phyloP scores from a whole-genome alignment of 1,140 invertebrate genomes.

The Medauroidea extradentata region DNA sequence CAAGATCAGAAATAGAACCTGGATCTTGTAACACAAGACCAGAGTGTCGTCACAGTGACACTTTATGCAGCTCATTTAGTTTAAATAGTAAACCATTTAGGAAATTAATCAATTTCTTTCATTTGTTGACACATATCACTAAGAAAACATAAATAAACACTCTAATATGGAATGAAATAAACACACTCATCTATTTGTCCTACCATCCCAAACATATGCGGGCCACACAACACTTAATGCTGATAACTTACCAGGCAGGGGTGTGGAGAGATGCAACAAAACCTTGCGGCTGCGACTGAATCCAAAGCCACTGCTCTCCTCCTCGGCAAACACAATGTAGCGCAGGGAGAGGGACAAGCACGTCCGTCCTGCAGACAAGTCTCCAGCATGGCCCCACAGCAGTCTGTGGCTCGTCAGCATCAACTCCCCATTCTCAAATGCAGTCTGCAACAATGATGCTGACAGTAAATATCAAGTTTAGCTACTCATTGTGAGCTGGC shows the following conservation, averaged over 20 bases:
- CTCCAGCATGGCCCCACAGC: constrained; percentile 70
- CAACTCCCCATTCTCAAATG: constrained; percentile 75
- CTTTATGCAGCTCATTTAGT: too few species aligned
- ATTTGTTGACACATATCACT: constrained; percentile 22
- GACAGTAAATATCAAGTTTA: too few species aligned
- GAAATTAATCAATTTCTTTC: not conserved
- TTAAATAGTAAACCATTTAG: too few species aligned
- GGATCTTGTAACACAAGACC: too few species aligned
- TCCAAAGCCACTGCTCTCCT: constrained; percentile 59
- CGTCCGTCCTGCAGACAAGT: constrained; percentile 60
- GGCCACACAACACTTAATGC: constrained; percentile 2
- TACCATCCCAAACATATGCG: not conserved
- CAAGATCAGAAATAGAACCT: too few species aligned
- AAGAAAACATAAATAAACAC: not conserved
- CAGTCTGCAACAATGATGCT: constrained; percentile 59
- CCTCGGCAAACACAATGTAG: constrained; percentile 70
- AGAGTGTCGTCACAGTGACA: too few species aligned
- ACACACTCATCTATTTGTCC: not conserved
- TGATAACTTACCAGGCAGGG: constrained; percentile 48
- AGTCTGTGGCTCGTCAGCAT: constrained; percentile 75
- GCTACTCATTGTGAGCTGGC: too few species aligned
- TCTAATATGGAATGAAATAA: not conserved
- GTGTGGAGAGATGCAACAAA: constrained; percentile 68
- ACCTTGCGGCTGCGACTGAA: constrained; percentile 78
- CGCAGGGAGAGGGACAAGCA: constrained; percentile 64